Base-by-base conservation (phyloP, 2,113 vertebrate genomes). In the Pseudolaguvia tuberculata region DNA sequence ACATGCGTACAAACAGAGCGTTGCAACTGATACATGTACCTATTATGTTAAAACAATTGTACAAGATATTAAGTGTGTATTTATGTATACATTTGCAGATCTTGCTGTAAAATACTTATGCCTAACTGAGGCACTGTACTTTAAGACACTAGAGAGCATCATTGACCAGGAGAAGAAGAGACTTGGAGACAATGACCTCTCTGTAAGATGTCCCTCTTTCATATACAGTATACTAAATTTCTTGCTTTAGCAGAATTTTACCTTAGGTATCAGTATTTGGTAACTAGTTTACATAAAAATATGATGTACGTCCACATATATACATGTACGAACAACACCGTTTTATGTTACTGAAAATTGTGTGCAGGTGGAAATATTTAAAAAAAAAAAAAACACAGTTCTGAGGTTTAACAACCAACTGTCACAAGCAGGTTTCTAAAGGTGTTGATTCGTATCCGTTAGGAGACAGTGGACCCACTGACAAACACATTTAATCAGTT, bases 101-200 rank as follows among this genome's bases (percentile, higher is more conserved):
- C 85, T 91, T 84, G 88, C 91, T 15, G 91, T 90, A 76, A 97
- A 92, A 86, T 91, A 93, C 74, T 96, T 97, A 75, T 87, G 89
- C 68, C 89, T 92, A 82, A 93, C 94, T 1, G 94, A 97, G 83
- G 91, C 91, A 56, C 91, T 98, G 1, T 98, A 98, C 85, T 97
- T 94, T 88, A 92, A 95, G 84, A 93, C 94, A 13, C 79, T 98
- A 83, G 95, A 98, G 86, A 90, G 92, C 14, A 83, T 98, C 83
- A 87, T 95, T 57, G 92, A 94, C 73, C 89, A 96, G 48, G 96
- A 98, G 83, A 94, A 92, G 85, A 94, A 81, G 86, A 91, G 94
- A 21, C 87, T 97, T 72, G 94, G 95, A 79, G 92, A 94, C 2
- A 76, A 82, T 0, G 95, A 97, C 79, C 89, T 97, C 78, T 94